Evolutionary conservation across 2,888 invertebrate genomes (phyloP).

Genomic region (Leptura quadrifasciata): DNA sequence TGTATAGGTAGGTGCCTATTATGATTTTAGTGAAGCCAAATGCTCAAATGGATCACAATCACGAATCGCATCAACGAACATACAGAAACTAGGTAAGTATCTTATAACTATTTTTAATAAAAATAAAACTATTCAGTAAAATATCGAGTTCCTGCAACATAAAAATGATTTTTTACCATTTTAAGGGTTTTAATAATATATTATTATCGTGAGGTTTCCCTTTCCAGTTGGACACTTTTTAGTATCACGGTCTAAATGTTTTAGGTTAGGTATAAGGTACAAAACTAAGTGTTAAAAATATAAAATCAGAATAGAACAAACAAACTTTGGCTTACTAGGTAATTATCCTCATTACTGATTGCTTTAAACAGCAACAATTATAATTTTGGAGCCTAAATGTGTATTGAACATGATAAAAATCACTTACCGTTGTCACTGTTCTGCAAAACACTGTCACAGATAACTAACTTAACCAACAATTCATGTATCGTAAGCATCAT

Average conservation of each 20-base stretch:
- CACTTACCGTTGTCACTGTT: too few relatives aligned
- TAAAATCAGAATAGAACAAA: neutral
- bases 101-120: too few relatives aligned
- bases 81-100: too few relatives aligned
- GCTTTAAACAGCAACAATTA: neutral
- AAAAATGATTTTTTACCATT: neutral
- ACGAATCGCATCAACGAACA: too few relatives aligned
- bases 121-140: neutral
- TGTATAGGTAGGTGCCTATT: too few relatives aligned
- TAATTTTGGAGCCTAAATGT: neutral
- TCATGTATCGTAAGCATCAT: neutral
- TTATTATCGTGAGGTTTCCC: neutral
- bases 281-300: neutral
- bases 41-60: too few relatives aligned
- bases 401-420: neutral
- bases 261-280: neutral
- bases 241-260: neutral
- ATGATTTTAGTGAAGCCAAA: too few relatives aligned
- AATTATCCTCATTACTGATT: neutral
- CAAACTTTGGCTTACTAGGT: neutral
- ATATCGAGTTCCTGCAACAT: neutral
- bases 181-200: neutral
- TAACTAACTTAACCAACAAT: neutral
- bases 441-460: too few relatives aligned
- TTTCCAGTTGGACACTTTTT: too few relatives aligned